Evolutionary conservation across 2,888 invertebrate species (phyloP), one percentile per base, ranked within the genome.

Genomic region (Drosophila longiperda): DNA sequence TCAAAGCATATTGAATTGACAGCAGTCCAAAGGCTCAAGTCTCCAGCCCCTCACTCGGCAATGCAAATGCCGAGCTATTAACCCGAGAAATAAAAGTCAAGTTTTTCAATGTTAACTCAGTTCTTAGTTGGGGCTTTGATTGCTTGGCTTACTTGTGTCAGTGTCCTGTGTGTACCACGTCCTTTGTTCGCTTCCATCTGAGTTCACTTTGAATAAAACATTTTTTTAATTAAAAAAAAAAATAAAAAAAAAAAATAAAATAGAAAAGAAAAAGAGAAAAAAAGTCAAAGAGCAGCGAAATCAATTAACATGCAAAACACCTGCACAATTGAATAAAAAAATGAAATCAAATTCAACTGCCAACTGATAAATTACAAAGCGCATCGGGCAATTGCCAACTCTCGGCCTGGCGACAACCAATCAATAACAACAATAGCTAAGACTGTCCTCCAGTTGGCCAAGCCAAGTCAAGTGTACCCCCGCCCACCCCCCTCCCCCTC

Each of bases 231-330:
- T 74, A 15, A 66, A 73, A 77, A 15, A 66, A 73, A 77, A 80
- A 73, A 45, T 60, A 63, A 57, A 78, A 73, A 71, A 68, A 53
- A 20, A 45, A 54, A 63, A 53, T 76, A 69, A 68, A 68, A 53
- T n/a, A 40, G 49, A 57, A 23, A 17, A 29, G 23, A 36, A 3
- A 62, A 50, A 49, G 36, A 23, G 15, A 42, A 33, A 64, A 64
- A 64, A 62, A 55, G 36, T 11, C 45, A 61, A 66, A 40, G 62
- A 52, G 57, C 38, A 69, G 63, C 78, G 67, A 86, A 87, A 81
- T 84, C 84, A 84, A 88, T 90, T 87, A 88, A 90, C 82, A 90
- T 80, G 89, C 77, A 89, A 87, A 85, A 85, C 61, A 89, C 87
- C 73, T 67, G 68, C 73, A 60, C 59, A 87, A 87, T 81, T 89